Evolutionary conservation across 2,797 vertebrate genomes (phyloP).

Genomic region (Thalassophryne amazonica): DNA sequence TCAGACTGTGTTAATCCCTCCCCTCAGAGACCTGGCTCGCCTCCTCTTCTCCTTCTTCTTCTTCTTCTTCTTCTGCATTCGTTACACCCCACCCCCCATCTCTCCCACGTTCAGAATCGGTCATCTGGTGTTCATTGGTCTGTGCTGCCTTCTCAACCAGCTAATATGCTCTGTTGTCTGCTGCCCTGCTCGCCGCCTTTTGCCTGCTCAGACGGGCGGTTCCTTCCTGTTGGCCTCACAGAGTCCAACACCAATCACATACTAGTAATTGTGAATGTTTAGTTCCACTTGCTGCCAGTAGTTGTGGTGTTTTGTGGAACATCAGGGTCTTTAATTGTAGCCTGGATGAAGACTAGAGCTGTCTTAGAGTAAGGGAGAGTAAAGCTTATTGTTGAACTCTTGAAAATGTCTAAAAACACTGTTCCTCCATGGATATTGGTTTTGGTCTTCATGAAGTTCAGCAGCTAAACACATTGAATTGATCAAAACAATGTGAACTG

Average conservation of each 20-base stretch:
- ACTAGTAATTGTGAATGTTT: slow-evolving; percentile 43
- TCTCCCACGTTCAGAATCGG: too few relatives aligned
- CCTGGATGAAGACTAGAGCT: too few relatives aligned
- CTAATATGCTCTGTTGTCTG: slow-evolving; percentile 41
- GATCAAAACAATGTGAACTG: too few relatives aligned
- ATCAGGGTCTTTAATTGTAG: slow-evolving; percentile 47
- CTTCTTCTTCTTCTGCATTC: neutral
- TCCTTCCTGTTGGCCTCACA: slow-evolving; percentile 45
- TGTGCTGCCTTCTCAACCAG: neutral
- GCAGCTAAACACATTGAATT: too few relatives aligned
- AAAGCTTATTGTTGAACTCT: slow-evolving; percentile 28
- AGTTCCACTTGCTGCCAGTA: slow-evolving; percentile 18
- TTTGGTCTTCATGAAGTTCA: too few relatives aligned
- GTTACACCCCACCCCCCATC: too few relatives aligned
- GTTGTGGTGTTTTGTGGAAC: slow-evolving; percentile 62
- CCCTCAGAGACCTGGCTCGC: slow-evolving; percentile 51
- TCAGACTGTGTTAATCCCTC: slow-evolving; percentile 72
- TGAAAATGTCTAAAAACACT: too few relatives aligned
- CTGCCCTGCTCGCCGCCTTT: neutral
- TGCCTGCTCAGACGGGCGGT: slow-evolving; percentile 28
- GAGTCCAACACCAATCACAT: slow-evolving; percentile 54
- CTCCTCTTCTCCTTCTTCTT: slow-evolving; percentile 24
- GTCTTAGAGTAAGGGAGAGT: slow-evolving; percentile 6
- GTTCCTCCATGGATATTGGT: too few relatives aligned
- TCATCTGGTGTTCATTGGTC: slow-evolving; percentile 29